Evolutionary conservation across 2,797 vertebrate species (phyloP).

Genomic region (Bucorvus abyssinicus): DNA sequence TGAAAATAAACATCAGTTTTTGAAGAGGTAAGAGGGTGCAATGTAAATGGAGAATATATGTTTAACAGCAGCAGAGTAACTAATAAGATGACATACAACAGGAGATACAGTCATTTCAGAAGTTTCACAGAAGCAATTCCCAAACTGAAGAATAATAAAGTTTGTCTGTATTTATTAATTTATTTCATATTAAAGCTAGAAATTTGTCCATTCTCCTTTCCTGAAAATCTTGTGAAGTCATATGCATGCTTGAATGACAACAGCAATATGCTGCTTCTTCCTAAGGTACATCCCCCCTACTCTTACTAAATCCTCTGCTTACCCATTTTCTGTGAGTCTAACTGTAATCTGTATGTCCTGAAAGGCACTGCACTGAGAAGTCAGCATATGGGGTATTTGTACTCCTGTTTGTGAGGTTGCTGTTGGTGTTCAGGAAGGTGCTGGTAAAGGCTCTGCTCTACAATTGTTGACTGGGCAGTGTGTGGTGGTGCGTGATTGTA

Average conservation of each 20-base stretch:
- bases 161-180: background rate
- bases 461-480: rapidly evolving
- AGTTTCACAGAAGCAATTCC: background rate
- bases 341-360: background rate
- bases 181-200: background rate
- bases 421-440: background rate
- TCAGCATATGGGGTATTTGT: rapidly evolving
- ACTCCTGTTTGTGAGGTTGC: background rate
- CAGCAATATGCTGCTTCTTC: background rate
- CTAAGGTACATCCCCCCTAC: rapidly evolving
- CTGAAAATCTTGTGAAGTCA: background rate
- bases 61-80: background rate
- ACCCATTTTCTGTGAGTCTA: background rate
- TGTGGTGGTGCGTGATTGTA: rapidly evolving
- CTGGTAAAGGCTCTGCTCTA: background rate
- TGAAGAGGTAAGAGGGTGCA: background rate
- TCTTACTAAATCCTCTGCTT: background rate
- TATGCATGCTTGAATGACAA: background rate
- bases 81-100: background rate
- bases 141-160: background rate
- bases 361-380: background rate
- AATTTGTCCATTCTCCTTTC: background rate
- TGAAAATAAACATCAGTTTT: background rate
- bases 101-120: background rate
- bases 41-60: background rate